phyloP scores from a whole-genome alignment of 2,797 vertebrate species.

The Danio tinwini region DNA sequence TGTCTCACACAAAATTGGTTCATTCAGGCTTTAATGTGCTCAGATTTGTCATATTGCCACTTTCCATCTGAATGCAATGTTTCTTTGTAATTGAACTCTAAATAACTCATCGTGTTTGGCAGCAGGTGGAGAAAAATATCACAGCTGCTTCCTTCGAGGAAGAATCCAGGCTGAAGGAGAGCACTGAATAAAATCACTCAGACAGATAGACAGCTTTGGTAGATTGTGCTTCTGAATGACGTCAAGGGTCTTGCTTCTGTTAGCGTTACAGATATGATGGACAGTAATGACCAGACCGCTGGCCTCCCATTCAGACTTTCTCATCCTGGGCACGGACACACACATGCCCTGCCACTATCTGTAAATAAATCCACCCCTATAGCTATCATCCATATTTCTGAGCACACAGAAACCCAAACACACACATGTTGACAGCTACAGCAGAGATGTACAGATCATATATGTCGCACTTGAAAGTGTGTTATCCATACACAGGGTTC shows the following conservation, averaged over 20 bases:
- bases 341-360: slow-evolving; percentile 7
- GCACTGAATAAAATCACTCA: slow-evolving; percentile 14
- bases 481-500: not conserved
- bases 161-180: slow-evolving; percentile 12
- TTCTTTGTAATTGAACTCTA: slow-evolving; percentile 48
- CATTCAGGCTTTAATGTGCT: slow-evolving; percentile 25
- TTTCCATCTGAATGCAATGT: slow-evolving; percentile 39
- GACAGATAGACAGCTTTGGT: slow-evolving; percentile 31
- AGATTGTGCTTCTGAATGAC: slow-evolving; percentile 30
- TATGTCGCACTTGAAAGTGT: not conserved
- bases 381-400: not conserved
- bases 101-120: slow-evolving; percentile 24
- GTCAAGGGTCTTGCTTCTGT: slow-evolving; percentile 22
- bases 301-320: not conserved
- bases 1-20: slow-evolving; percentile 30
- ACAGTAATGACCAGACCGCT: slow-evolving; percentile 40
- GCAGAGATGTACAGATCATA: not conserved
- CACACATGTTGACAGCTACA: not conserved
- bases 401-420: not conserved
- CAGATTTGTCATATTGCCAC: slow-evolving; percentile 40
- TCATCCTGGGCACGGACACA: slow-evolving; percentile 11
- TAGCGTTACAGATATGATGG: slow-evolving; percentile 28
- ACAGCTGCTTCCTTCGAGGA: not conserved
- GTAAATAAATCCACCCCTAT: slow-evolving; percentile 21
- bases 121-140: slow-evolving; percentile 16